These are phyloP conservation scores for Drosophila gunungcola DNA, from an alignment of 1,140 invertebrate genomes.

Conservation along the genomic window DNA sequence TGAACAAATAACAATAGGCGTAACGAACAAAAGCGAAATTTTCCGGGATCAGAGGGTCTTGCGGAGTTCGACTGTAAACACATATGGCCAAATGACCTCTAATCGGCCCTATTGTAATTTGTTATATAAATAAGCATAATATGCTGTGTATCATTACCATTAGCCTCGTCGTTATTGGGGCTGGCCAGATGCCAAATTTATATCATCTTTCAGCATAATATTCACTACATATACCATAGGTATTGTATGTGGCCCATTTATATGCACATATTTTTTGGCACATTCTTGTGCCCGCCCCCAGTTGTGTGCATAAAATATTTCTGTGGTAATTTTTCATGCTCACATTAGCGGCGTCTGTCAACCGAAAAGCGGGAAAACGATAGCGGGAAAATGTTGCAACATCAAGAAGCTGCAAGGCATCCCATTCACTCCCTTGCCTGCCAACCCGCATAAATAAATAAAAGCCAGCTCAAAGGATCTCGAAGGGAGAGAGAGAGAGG, in stretches of 20 bases:
- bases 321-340: slow-evolving; percentile 70
- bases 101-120: slow-evolving; percentile 67
- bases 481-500: too few relatives aligned
- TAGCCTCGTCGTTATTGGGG: slow-evolving; percentile 5
- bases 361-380: slow-evolving; percentile 17
- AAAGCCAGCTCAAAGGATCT: slow-evolving; percentile 19
- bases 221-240: slow-evolving; percentile 10
- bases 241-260: slow-evolving; percentile 54
- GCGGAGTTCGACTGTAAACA: slow-evolving; percentile 27
- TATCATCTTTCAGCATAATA: slow-evolving; percentile 34
- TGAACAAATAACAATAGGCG: slow-evolving; percentile 11
- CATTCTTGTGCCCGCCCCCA: slow-evolving; percentile 20
- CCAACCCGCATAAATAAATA: slow-evolving; percentile 48
- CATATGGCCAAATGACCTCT: slow-evolving; percentile 46
- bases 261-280: slow-evolving; percentile 67
- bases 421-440: neutral
- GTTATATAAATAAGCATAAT: slow-evolving; percentile 75
- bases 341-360: slow-evolving; percentile 59
- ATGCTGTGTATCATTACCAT: slow-evolving; percentile 31
- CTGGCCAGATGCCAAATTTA: slow-evolving; percentile 37
- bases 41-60: neutral
- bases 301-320: slow-evolving; percentile 63
- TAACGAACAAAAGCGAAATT: slow-evolving; percentile 4
- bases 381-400: slow-evolving; percentile 42
- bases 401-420: slow-evolving; percentile 38